phyloP scores from a whole-genome alignment of 2,888 invertebrate genomes.

The Maniola hyperantus region DNA sequence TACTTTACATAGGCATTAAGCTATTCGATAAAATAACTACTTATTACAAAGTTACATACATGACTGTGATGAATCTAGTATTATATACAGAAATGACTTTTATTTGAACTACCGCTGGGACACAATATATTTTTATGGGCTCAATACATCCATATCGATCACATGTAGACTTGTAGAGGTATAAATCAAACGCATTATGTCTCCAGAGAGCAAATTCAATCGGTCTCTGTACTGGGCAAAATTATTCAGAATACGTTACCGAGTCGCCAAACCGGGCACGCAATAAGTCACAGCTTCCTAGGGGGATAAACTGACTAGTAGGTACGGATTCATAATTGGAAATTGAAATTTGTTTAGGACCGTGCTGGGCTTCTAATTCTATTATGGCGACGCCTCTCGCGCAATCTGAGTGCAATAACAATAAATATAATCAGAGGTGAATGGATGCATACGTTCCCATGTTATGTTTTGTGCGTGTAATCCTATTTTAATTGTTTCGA shows the following conservation, averaged over 20 bases:
- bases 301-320: conserved; percentile 59
- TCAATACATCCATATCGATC: conserved; percentile 29
- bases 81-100: background rate
- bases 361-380: conserved; percentile 70
- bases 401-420: conserved; percentile 70
- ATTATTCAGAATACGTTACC: conserved; percentile 78
- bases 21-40: background rate
- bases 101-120: background rate
- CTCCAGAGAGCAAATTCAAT: conserved; percentile 63
- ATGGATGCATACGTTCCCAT: conserved; percentile 42
- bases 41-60: background rate
- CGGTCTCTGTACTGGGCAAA: conserved; percentile 56
- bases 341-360: conserved; percentile 82
- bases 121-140: conserved; percentile 14
- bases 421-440: conserved; percentile 69
- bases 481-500: conserved; percentile 33
- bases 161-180: conserved; percentile 30
- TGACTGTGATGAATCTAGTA: background rate
- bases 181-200: conserved; percentile 55
- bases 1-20: background rate
- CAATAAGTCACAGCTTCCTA: conserved; percentile 74
- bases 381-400: conserved; percentile 66
- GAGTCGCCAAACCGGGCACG: conserved; percentile 57
- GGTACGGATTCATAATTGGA: conserved; percentile 75
- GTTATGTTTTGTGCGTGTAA: conserved; percentile 29